phyloP scores from a whole-genome alignment of 30 jellyfish, hydroid and myxozoan genomes.

The Morbakka virulenta region DNA sequence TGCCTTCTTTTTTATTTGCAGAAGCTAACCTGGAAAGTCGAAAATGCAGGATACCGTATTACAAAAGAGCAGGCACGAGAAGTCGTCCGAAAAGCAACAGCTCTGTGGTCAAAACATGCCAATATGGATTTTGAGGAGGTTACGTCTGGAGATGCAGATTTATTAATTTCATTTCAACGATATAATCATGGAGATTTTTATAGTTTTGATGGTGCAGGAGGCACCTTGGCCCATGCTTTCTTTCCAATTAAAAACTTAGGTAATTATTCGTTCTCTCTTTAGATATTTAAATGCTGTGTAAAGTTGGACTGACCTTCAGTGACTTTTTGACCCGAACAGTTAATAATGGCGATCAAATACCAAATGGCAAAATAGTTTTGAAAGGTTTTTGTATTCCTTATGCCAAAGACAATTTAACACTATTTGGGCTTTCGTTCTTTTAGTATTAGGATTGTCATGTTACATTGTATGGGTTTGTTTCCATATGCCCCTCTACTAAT shows the following conservation, averaged over 20 bases:
- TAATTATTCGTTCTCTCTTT: not conserved
- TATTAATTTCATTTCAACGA: constrained; percentile 43
- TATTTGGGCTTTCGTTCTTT: too few relatives aligned
- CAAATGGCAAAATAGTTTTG: too few relatives aligned
- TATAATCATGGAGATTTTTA: constrained; percentile 65
- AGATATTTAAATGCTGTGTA: not conserved
- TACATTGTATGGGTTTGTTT: too few relatives aligned
- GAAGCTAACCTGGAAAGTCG: constrained; percentile 62
- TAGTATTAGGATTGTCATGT: too few relatives aligned
- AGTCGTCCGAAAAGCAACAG: constrained; percentile 52
- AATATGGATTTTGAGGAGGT: constrained; percentile 50
- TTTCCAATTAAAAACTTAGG: constrained; percentile 62
- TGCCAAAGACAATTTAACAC: too few relatives aligned
- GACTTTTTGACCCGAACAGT: too few relatives aligned
- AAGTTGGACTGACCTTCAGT: not conserved
- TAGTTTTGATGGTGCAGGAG: constrained; percentile 70
- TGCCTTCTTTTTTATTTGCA: constrained; percentile 4
- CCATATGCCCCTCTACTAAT: too few relatives aligned
- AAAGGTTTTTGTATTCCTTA: too few relatives aligned
- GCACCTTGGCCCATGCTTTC: constrained; percentile 85
- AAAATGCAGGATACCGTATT: constrained; percentile 42
- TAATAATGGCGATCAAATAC: too few relatives aligned
- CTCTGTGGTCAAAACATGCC: constrained; percentile 54
- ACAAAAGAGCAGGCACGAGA: constrained; percentile 41
- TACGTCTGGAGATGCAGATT: constrained; percentile 12